Base-by-base conservation (phyloP, 37 sponge, comb jelly and placozoan species). In the Beroe forskalii region DNA sequence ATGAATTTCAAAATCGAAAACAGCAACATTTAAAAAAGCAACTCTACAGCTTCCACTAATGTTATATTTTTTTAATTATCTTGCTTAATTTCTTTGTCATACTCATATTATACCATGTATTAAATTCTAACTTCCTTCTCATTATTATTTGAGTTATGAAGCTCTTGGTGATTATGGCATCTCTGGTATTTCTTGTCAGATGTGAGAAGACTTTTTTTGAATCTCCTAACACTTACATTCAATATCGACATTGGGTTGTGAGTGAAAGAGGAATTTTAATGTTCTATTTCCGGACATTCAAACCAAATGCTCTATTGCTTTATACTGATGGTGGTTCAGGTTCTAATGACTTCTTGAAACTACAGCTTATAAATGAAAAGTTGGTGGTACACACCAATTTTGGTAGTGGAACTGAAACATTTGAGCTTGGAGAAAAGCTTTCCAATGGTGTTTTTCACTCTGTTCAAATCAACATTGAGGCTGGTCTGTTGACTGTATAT, bases 321-420 rank as follows among this genome's bases (percentile, higher is more conserved):
- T 72, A 72, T 20, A 22, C 75, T 35, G 75, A 72, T 72, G 75
- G 75, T 12, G 75, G 75, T 22, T 19, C 23, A 1, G 75, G 75
- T 36, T 72, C 75, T 17, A 4, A 37, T 30, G 75, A 72, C 39
- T 72, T 72, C 30, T 20, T 72, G 75, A 72, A 72, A 72, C 22
- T 72, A 1, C 75, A 72, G 22, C 75, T 72, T 8, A 39, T 37
- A 4, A 72, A 72, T 37, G 32, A 72, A 20, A 33, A 37, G 75
- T 36, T 72, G 40, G 40, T 72, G 12, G 75, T 72, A 8, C 75
- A 72, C 37, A 32, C 75, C 3, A 37, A 72, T 20, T 72, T 72
- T 72, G 75, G 75, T 39, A 72, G 75, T 72, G 75, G 75, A 36
- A 33, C 40, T 33, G 75, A 38, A 72, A 38, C 30, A 72, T 72